Evolutionary conservation across 2,113 vertebrate genomes (phyloP), one percentile per base, ranked within the genome.

Genomic region (Corvus moneduloides): DNA sequence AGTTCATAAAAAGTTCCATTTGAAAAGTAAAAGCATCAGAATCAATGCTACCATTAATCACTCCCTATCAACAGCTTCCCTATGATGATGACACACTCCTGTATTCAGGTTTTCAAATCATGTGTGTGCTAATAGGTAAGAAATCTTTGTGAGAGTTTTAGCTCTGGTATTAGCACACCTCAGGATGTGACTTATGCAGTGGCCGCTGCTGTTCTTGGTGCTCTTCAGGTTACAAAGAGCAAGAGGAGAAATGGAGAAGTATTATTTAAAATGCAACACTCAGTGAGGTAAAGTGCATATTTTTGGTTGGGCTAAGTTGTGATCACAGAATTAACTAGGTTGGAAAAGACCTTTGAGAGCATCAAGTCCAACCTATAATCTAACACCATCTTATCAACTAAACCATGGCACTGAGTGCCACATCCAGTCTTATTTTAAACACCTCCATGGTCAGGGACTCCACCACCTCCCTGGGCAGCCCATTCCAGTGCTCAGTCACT

Each of bases 171-270:
- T 35, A 16, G 14, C 76, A 39, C 21, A 43, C 6, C 8, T 54
- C 62, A 46, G 27, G 27, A 30, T 41, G 19, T 33, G 14, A 48
- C 20, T 54, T 44, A 13, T 27, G 19, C 28, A 58, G 14, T 8
- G 5, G 8, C 9, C 16, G 8, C 32, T 54, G 18, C 13, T 52
- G 37, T 14, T 62, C 7, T 68, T 30, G 10, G 19, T 68, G 19
- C 3, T 68, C 7, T 17, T 71, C 7, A 44, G 0, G 0, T 52
- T 54, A 26, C 11, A 32, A 69, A 35, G 10, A 46, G 23, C 33
- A 51, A 84, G 16, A 17, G 13, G 3, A 61, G 12, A 74, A 61
- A 78, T 7, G 3, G 16, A 76, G 6, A 17, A n/a, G 0, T 37
- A 48, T 26, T 56, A 16, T 61, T 39, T 61, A 15, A 73, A 93